A percentile compares a stretch with the other conserved stretches of the same genome.
Evolutionary conservation across 2,113 vertebrate species (phyloP).

Genomic region (Triplophysa rosa): DNA sequence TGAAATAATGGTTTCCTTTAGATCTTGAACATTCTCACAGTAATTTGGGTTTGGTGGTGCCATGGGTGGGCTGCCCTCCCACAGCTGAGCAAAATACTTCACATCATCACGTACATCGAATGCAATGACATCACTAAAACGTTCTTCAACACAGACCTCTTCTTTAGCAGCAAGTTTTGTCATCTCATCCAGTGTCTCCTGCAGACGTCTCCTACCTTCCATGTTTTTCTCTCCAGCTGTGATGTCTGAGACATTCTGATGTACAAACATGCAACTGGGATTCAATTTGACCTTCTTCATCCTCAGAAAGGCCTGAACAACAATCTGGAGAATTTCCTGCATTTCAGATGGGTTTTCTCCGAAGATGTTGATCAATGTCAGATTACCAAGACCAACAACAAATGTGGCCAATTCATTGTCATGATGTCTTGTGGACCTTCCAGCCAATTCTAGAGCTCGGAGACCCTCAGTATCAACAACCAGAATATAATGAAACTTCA

Average conservation of each 20-base stretch:
- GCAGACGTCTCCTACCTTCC: slow-evolving; percentile 61
- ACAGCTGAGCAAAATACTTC: slow-evolving; percentile 54
- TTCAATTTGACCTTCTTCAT: slow-evolving; percentile 70
- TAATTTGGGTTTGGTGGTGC: slow-evolving; percentile 57
- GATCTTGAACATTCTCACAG: slow-evolving; percentile 50
- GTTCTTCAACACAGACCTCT: slow-evolving; percentile 56
- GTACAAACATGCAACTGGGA: slow-evolving; percentile 71
- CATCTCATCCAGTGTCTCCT: slow-evolving; percentile 69
- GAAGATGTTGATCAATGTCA: slow-evolving; percentile 71
- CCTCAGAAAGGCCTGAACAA: slow-evolving; percentile 69
- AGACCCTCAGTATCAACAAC: slow-evolving; percentile 73
- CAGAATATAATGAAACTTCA: slow-evolving; percentile 63
- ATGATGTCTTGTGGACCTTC: slow-evolving; percentile 52
- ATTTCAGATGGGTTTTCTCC: slow-evolving; percentile 73
- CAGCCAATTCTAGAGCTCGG: slow-evolving; percentile 57
- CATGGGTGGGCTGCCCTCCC: slow-evolving; percentile 59
- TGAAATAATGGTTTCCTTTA: slow-evolving; percentile 40
- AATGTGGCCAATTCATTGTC: slow-evolving; percentile 74
- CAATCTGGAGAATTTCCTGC: slow-evolving; percentile 69
- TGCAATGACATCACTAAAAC: slow-evolving; percentile 61
- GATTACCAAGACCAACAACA: slow-evolving; percentile 67
- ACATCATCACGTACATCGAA: slow-evolving; percentile 58
- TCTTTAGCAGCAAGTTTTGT: slow-evolving; percentile 62
- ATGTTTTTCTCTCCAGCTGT: slow-evolving; percentile 65
- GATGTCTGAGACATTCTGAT: slow-evolving; percentile 67